Percentiles rank a stretch among this genome's conserved stretches.
Evolutionary conservation across 2,888 invertebrate genomes (phyloP).

Genomic region (Drosophila longiperda): DNA sequence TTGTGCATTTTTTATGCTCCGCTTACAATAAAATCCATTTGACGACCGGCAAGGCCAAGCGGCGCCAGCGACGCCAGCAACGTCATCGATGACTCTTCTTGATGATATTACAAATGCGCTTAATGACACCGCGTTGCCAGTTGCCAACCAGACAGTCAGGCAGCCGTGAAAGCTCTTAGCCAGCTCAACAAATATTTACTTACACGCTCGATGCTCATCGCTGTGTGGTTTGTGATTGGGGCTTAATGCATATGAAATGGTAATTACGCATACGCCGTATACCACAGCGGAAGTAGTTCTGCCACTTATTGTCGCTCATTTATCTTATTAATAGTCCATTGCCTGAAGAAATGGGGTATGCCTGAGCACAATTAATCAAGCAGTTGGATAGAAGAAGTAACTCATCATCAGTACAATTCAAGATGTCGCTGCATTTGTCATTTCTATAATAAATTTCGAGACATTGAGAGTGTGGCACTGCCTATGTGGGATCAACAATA

Average conservation of each 20-base stretch:
- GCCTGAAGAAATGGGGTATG: neutral
- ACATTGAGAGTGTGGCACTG: constrained; percentile 48
- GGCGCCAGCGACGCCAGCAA: constrained; percentile 19
- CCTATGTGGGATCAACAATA: constrained; percentile 26
- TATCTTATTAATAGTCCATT: constrained; percentile 72
- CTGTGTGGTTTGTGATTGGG: constrained; percentile 60
- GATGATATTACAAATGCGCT: constrained; percentile 80
- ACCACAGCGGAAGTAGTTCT: constrained; percentile 69
- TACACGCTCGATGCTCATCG: constrained; percentile 25
- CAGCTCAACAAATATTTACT: constrained; percentile 55
- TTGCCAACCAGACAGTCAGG: constrained; percentile 18
- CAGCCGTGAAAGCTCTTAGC: constrained; percentile 8
- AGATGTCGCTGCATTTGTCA: constrained; percentile 68
- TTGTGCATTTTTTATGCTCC: constrained; percentile 65
- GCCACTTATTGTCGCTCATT: constrained; percentile 77
- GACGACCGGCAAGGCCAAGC: constrained; percentile 24
- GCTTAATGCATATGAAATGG: constrained; percentile 81
- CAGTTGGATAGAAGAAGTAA: constrained; percentile 46
- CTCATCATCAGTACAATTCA: constrained; percentile 40
- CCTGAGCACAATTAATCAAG: constrained; percentile 70
- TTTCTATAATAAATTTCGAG: constrained; percentile 71
- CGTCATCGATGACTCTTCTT: constrained; percentile 43
- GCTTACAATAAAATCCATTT: constrained; percentile 68
- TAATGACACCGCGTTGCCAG: constrained; percentile 69
- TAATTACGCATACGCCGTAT: constrained; percentile 77